phyloP scores from a whole-genome alignment of 2,113 vertebrate genomes.

The Ellobius talpinus region DNA sequence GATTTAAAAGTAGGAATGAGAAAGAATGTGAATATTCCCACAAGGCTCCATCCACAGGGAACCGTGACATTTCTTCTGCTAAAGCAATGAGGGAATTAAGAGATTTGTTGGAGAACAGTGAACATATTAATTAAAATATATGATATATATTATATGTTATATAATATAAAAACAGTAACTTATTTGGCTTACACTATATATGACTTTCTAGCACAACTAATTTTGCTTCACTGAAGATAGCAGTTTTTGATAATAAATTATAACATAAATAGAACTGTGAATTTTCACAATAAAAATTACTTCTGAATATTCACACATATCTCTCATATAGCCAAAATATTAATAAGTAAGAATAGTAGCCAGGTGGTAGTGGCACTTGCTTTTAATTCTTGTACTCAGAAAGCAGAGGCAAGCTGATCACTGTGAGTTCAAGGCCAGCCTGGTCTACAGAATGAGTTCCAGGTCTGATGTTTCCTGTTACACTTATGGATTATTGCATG shows the following conservation, averaged over 20 bases:
- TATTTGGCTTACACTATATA: not conserved
- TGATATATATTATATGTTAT: no score
- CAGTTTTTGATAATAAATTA: not conserved
- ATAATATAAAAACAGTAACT: not conserved
- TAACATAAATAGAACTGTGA: not conserved
- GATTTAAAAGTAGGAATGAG: not conserved
- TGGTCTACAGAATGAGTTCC: not conserved
- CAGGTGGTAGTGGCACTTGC: not conserved
- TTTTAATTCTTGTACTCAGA: not conserved
- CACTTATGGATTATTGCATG: accelerated
- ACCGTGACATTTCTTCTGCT: not conserved
- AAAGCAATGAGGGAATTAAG: not conserved
- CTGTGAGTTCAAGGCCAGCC: not conserved
- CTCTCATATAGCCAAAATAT: not conserved
- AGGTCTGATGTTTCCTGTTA: no score
- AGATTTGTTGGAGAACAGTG: not conserved
- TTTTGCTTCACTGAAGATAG: not conserved
- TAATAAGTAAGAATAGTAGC: not conserved
- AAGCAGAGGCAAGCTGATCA: no score
- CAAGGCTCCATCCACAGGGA: not conserved
- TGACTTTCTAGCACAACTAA: not conserved
- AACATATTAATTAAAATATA: not conserved
- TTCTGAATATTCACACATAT: not conserved
- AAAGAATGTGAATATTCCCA: not conserved
- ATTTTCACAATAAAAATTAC: not conserved